A percentile compares a stretch with the other conserved stretches of the same genome.
Conservation (phyloP, 2,797 vertebrate species). For the Acrossocheilus fasciatus region DNA sequence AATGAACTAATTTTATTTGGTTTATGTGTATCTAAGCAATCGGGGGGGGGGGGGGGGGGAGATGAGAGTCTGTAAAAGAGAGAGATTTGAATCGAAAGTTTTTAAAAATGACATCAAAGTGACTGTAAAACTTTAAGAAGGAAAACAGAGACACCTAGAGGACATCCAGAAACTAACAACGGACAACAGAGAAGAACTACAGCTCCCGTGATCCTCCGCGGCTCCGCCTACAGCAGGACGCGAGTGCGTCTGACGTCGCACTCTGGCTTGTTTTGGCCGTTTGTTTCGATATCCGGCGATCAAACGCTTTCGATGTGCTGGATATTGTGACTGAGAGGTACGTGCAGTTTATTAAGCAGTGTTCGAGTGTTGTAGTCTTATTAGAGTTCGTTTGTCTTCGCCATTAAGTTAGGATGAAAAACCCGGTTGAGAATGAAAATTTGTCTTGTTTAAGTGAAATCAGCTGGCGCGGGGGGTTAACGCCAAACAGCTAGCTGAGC, state of each 20-base stretch:
- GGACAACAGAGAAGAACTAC: conserved; percentile 22
- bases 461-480: conserved; percentile 34
- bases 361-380: not conserved
- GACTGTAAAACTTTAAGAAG: not conserved
- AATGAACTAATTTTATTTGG: not conserved
- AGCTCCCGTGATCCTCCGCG: conserved; percentile 29
- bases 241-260: conserved; percentile 45
- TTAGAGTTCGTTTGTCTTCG: too few species aligned
- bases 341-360: conserved; percentile 32
- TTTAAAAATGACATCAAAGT: not conserved
- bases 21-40: not conserved
- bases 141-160: conserved; percentile 53
- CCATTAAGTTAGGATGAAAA: not conserved
- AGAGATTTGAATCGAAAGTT: not conserved
- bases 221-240: not conserved
- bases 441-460: conserved; percentile 30
- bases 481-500: conserved; percentile 40
- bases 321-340: conserved; percentile 57
- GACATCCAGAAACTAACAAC: too few species aligned
- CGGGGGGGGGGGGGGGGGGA: too few species aligned
- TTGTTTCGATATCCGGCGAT: conserved; percentile 77
- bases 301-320: conserved; percentile 55
- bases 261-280: conserved; percentile 78
- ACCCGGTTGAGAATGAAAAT: not conserved
- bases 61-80: not conserved